Evolutionary conservation across 2,113 vertebrate species (phyloP), one percentile per base, ranked within the genome.

Genomic region (Lasiurus cinereus): DNA sequence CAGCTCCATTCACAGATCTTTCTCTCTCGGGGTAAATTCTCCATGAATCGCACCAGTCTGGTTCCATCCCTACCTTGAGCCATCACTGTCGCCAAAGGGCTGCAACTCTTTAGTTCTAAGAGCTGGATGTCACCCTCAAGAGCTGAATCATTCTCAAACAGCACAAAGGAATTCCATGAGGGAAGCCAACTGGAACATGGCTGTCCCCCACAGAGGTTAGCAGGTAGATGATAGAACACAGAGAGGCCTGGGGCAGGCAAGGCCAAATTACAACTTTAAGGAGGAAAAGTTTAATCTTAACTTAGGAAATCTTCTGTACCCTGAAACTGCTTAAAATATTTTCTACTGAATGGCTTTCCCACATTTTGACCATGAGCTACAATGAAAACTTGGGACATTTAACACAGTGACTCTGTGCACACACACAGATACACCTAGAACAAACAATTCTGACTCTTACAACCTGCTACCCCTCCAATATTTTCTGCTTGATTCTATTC

Each of bases 171-270:
- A 6, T 43, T 14, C 43, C 67, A 11, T 0, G 0, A 31, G 8
- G 0, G 22, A 31, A 8, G 11, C 16, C 19, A 13, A 16, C n/a
- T 16, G 2, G 16, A 6, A 39, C 18, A 1, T 0, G 4, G 16
- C 27, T 9, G 54, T 43, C 56, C 16, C 50, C 24, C 59, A 19
- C 5, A 3, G 9, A 16, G 8, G 16, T 16, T 2, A 56, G 72
- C 24, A 39, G 33, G 12, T 18, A 5, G 73, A 8, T 18, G 1
- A 31, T 8, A 16, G 6, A 33, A 50, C 70, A 16, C 8, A 33
- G 62, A 70, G 27, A 54, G 4, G 46, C 24, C 29, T 50, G 29
- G 39, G 43, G 43, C 10, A 4, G 1, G 36, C 4, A n/a, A 3
- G 1, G 9, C 12, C 69, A 33, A 76, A 67, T 8, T 4, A 31